These are phyloP conservation scores for Junco hyemalis DNA, from an alignment of 2,113 vertebrate genomes.

Conservation along the genomic window DNA sequence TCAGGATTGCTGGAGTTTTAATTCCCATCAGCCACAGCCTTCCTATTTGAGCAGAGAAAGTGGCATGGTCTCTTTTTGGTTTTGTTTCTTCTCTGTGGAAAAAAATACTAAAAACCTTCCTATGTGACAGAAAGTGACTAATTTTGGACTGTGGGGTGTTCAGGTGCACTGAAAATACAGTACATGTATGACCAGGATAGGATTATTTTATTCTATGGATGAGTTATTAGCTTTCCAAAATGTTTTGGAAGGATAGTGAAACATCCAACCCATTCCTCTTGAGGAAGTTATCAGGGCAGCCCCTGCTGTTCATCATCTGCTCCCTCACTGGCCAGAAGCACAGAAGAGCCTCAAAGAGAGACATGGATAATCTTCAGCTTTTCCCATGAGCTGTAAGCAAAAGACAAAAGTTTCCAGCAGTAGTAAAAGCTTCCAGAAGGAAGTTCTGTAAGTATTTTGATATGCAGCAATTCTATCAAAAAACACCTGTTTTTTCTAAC, in stretches of 20 bases:
- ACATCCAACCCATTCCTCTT: not conserved
- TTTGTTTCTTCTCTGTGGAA: not conserved
- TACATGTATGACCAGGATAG: not conserved
- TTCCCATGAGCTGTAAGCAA: not conserved
- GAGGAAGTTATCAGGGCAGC: not conserved
- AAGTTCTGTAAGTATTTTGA: slow-evolving; percentile 1
- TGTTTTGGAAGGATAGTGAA: not conserved
- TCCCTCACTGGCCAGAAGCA: not conserved
- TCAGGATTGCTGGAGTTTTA: not conserved
- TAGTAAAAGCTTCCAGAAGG: not conserved
- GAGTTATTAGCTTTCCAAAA: not conserved
- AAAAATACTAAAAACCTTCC: not conserved
- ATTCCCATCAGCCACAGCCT: not conserved
- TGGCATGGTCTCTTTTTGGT: not conserved
- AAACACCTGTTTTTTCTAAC: not conserved
- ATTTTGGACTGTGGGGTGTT: not conserved
- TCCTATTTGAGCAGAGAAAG: not conserved
- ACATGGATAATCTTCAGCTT: not conserved
- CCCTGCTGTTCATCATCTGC: not conserved
- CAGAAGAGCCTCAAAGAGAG: not conserved
- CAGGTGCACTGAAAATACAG: not conserved
- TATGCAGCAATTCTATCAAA: not conserved
- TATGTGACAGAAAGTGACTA: not conserved
- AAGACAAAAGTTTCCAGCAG: not conserved
- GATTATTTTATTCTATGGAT: not conserved